Base-by-base conservation (phyloP, 2,888 invertebrate species). In the Coremacera marginata region DNA sequence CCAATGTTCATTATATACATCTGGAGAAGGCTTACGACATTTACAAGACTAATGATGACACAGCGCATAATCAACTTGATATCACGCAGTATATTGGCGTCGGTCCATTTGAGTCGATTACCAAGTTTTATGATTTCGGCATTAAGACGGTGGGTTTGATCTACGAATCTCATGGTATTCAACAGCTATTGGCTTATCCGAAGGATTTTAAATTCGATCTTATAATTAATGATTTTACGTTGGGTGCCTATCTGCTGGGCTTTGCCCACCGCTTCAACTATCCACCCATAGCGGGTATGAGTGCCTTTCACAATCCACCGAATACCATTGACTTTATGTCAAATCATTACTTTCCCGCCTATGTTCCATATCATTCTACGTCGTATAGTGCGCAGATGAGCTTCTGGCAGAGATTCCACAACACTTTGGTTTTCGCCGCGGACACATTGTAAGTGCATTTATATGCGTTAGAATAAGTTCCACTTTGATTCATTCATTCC, bases 171-270 rank as follows among this genome's bases (percentile, higher is more conserved):
- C 77, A 83, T 55, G 85, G 84, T 0, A n/a, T 85, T 0, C 77
- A 81, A 37, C 77, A 72, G 8, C 76, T 88, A 3, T 75, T 85
- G 9, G 78, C 82, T 27, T 86, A 87, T 80, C 86, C 87, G 0
- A 76, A 81, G 57, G 77, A 84, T 52, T 87, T 87, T 44, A 80
- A 83, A 44, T 86, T 87, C 76, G 88, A 89, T 82, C 72, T 88
- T 51, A 84, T 88, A n/a, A 78, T 89, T 5, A 82, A 86, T 70
- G 89, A 89, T 76, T 86, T 83, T 57, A 85, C 84, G 0, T 49
- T 83, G 34, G 86, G 86, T 1, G 83, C 86, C 5, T 85, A 84
- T 81, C 76, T 88, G 14, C 37, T 89, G 16, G 85, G 85, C 0
- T 84, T 88, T 68, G 78, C 85, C 0, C 83, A 87, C 51, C 84